These are phyloP conservation scores for Gobius niger DNA, from an alignment of 2,113 vertebrate genomes.

Conservation along the genomic window DNA sequence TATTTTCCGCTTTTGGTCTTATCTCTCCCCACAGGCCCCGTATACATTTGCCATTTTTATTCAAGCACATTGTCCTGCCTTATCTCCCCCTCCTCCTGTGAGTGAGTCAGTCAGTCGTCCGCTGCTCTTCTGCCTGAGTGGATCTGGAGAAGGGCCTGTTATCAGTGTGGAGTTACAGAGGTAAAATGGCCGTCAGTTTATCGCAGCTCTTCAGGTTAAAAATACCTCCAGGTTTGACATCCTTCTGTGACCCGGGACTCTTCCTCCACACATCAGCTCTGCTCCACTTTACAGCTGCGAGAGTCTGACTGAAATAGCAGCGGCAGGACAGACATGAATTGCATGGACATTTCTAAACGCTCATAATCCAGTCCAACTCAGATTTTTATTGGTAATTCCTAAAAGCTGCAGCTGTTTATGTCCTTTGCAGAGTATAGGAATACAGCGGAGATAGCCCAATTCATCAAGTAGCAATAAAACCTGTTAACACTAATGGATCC, in stretches of 20 bases:
- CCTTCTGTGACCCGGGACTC: conserved; percentile 35
- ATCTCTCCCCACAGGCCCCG: not conserved
- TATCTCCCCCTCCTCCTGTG: not conserved
- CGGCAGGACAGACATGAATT: too few relatives aligned
- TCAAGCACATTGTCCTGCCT: not conserved
- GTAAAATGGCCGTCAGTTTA: conserved; percentile 29
- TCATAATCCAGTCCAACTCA: too few relatives aligned
- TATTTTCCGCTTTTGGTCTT: too few relatives aligned
- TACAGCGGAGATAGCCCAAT: too few relatives aligned
- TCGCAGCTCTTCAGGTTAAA: conserved; percentile 57
- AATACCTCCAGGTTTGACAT: conserved; percentile 56
- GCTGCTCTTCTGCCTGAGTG: conserved; percentile 15
- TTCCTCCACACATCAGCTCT: conserved; percentile 51
- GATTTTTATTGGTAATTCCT: too few relatives aligned
- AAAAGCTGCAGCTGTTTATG: too few relatives aligned
- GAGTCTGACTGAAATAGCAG: too few relatives aligned
- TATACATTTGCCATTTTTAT: not conserved
- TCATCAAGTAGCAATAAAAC: too few relatives aligned
- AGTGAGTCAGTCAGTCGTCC: not conserved
- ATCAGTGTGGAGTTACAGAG: conserved; percentile 45
- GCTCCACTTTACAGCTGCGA: conserved; percentile 50
- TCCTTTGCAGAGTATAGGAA: too few relatives aligned
- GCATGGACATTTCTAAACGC: too few relatives aligned
- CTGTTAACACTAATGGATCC: too few relatives aligned
- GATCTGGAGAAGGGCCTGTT: conserved; percentile 38